Base-by-base conservation (phyloP, 2,113 vertebrate species). In the Aythya baeri region DNA sequence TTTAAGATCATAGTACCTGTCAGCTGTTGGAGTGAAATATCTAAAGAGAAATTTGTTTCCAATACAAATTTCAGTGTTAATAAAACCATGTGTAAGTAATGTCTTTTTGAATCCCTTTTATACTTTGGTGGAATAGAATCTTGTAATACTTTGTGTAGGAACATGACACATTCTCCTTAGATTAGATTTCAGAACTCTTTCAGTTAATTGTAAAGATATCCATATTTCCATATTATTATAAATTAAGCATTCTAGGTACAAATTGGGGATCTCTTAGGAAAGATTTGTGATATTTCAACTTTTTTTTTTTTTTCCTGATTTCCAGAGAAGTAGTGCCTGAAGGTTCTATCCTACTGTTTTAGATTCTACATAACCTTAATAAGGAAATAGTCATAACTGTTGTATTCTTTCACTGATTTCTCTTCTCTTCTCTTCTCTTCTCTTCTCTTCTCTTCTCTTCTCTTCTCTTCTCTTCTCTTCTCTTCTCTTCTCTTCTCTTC, bases 131-230 rank as follows among this genome's bases (percentile, higher is more conserved):
- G 66, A 83, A 75, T 11, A 65, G 5, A 70, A 13, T 50, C 11
- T 76, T 58, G 5, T 34, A 70, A 63, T 49, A 22, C 54, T 92
- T 65, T 58, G 2, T 78, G 14, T 50, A 58, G 26, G 61, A 81
- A 52, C 22, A 52, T 38, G 17, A 44, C 5, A 43, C 0, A 0
- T 22, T 11, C 9, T 86, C 27, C 54, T 6, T 57, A 38, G 23
- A n/a, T n/a, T 63, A 9, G 4, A 1, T 10, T 91, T 65, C 52
- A 59, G 27, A 84, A 75, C 4, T 11, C 62, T 59, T 84, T 65
- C 17, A 58, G 3, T 66, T 66, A 75, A 38, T n/a, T 16, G 3
- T 31, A 65, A 58, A 90, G 78, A 31, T 15, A 54, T 43, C 6
- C 1, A 13, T 86, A 3, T 74, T 59, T 61, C 32, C 6, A 9